Base-by-base conservation (phyloP, 2,113 vertebrate genomes). In the Herpailurus yagouaroundi region DNA sequence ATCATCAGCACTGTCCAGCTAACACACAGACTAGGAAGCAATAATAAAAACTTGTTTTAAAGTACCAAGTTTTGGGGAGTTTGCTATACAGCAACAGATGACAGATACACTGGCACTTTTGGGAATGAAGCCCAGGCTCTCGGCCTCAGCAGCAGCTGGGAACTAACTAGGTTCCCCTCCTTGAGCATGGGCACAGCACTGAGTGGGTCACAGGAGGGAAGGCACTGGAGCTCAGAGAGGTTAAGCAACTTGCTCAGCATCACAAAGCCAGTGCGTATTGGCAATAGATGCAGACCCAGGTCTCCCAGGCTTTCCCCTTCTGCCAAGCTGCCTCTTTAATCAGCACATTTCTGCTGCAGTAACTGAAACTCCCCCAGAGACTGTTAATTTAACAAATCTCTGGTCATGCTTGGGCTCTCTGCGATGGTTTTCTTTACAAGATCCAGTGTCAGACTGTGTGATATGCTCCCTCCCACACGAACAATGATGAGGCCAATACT, bases 361-460 rank as follows among this genome's bases (percentile, higher is more conserved):
- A 99, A 99, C 99, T 98, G 73, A 98, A 99, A 98, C 98, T 98
- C 98, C 99, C 99, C 99, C 91, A 71, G 55, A 97, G 99, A 97
- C 97, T 97, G 97, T 98, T 99, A 98, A 99, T 99, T 98, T 98
- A 98, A 92, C 98, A 97, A 98, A 98, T 98, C 97, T 98, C 98
- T 98, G 98, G 98, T 99, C 99, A 98, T 98, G 98, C 38, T 79
- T 97, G 88, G 95, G 96, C 95, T 99, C 97, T 97, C 96, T 96
- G 93, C 79, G 95, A 98, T 94, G 97, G 97, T 98, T 98, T 99
- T 84, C 63, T 38, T 91, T 81, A 96, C 23, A 77, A 91, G 97
- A 98, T 98, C 84, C 95, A 97, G 93, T 98, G 96, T 98, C 98
- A 98, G 98, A 94, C 91, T 45, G 29, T 96, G 96, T 94, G 89